Conservation (phyloP, 1,140 invertebrate genomes). For the Acyrthosiphon pisum region DNA sequence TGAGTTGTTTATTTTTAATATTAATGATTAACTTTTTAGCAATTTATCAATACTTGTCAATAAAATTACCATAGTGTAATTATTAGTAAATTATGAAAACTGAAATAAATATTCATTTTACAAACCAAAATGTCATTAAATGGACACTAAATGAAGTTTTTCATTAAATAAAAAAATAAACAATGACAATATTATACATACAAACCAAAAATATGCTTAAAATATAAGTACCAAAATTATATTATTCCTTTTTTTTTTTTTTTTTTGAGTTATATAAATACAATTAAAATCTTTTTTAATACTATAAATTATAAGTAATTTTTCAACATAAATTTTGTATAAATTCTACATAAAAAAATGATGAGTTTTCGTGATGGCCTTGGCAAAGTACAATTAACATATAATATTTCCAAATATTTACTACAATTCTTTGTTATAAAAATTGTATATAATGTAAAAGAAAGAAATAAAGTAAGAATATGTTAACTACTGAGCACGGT, state of each 20-base stretch:
- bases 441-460: background rate
- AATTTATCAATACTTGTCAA: background rate
- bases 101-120: background rate
- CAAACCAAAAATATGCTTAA: conserved; percentile 26
- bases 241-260: background rate
- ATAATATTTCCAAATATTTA: background rate
- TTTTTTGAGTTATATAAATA: background rate
- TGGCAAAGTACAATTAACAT: conserved; percentile 22
- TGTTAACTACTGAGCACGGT: conserved; percentile 41
- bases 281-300: conserved; percentile 29
- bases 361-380: background rate
- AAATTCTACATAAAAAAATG: conserved; percentile 20
- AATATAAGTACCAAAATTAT: conserved; percentile 39
- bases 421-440: background rate
- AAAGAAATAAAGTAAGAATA: conserved; percentile 14
- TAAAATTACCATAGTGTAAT: background rate
- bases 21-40: background rate
- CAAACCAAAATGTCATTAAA: background rate
- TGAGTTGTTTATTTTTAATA: background rate
- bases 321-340: conserved; percentile 1
- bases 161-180: conserved; percentile 30
- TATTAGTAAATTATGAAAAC: background rate
- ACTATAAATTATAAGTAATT: conserved; percentile 22
- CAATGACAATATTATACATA: background rate
- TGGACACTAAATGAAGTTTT: background rate